Conservation (phyloP, 2,113 vertebrate species). For the Calidris pygmaea region DNA sequence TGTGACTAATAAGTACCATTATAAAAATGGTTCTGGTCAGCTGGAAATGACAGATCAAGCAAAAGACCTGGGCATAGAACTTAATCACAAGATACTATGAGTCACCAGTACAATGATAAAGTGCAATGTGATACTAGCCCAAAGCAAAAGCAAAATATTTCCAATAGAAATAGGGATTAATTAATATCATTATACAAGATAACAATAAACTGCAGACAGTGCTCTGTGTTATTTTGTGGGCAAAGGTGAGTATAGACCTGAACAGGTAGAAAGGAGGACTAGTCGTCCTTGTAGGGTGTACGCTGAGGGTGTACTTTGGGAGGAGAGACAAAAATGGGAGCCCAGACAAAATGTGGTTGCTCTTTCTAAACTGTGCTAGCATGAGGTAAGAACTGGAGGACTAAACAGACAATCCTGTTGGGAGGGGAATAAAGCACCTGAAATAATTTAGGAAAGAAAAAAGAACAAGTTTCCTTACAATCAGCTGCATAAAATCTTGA, state of each 20-base stretch:
- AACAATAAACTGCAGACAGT: not conserved
- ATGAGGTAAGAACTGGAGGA: not conserved
- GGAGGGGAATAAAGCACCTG: not conserved
- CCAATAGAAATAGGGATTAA: not conserved
- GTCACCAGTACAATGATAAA: constrained; percentile 28
- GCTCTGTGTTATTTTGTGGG: not conserved
- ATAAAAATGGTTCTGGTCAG: constrained; percentile 14
- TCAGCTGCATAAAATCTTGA: not conserved
- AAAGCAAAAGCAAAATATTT: not conserved
- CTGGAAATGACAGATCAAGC: constrained; percentile 23
- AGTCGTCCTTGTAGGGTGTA: not conserved
- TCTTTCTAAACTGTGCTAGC: not conserved
- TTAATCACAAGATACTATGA: constrained; percentile 44
- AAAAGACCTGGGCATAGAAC: constrained; percentile 25
- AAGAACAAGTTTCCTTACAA: not conserved
- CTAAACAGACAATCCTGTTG: not conserved
- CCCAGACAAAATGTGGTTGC: not conserved
- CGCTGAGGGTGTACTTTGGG: not conserved
- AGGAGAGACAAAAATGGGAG: not conserved
- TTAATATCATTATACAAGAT: not conserved
- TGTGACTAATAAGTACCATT: constrained; percentile 40
- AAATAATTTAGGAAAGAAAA: not conserved
- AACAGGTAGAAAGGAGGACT: not conserved
- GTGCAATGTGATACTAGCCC: not conserved
- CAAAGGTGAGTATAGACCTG: not conserved